Conservation (phyloP, 2,888 invertebrate species). For the Drosophila barbarae region DNA sequence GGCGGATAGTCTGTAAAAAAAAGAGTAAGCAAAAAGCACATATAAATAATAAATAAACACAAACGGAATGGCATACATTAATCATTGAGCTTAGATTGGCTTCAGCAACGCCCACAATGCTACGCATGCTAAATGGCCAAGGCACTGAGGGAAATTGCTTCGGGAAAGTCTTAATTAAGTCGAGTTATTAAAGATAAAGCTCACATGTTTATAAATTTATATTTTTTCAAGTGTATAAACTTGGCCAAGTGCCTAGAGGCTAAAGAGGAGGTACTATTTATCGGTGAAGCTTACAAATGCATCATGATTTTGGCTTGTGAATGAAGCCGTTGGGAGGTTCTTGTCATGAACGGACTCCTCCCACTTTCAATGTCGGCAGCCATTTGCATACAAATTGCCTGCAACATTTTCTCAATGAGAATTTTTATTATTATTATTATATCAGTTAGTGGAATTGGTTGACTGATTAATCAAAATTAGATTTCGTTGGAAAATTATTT, state of each 20-base stretch:
- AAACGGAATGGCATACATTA: constrained; percentile 30
- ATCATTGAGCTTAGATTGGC: constrained; percentile 53
- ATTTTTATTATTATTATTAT: constrained; percentile 29
- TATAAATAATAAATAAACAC: constrained; percentile 40
- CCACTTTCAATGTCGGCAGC: constrained; percentile 46
- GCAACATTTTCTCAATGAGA: constrained; percentile 37
- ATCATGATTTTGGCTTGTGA: constrained; percentile 29
- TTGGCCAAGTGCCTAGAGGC: constrained; percentile 63
- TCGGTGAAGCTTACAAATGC: constrained; percentile 2
- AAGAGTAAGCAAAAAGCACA: constrained; percentile 29
- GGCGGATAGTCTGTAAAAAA: constrained; percentile 66
- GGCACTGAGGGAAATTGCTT: constrained; percentile 10
- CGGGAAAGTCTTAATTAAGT: background rate
- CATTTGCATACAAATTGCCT: constrained; percentile 47
- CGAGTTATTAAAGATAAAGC: background rate
- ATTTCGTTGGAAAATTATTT: constrained; percentile 31
- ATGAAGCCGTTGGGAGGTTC: constrained; percentile 45
- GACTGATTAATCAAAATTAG: constrained; percentile 23
- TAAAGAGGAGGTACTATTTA: background rate
- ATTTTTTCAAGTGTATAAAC: constrained; percentile 7
- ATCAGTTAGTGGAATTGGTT: background rate
- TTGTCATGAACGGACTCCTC: constrained; percentile 68
- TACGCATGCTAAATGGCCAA: constrained; percentile 30
- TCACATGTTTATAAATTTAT: background rate
- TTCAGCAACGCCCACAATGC: constrained; percentile 39